Evolutionary conservation across 2,888 invertebrate species (phyloP), one percentile per base, ranked within the genome.

Genomic region (Dasysyrphus tricinctus): DNA sequence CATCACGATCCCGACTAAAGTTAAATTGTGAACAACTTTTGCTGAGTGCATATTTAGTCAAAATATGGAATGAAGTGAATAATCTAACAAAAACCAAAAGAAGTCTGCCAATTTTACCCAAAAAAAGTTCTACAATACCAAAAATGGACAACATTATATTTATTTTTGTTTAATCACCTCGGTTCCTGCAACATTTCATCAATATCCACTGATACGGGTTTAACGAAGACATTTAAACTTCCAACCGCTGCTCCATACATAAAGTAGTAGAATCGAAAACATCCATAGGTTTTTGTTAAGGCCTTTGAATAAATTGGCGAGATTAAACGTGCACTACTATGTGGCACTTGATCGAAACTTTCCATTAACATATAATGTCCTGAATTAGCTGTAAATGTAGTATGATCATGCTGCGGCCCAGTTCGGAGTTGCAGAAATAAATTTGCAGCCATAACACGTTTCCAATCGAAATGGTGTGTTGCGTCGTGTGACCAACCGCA

Each of bases 331-430:
- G 97, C 96, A 0, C 94, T 94, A 83, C 96, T 95, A 88, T 96
- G 95, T 56, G 93, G 93, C 14, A 93, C 89, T 14, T 94, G 93
- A 5, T 88, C 88, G 0, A 96, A 95, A 16, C 96, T 95, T 90
- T 98, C 97, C 85, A 97, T 95, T 89, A 96, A 96, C 94, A 98
- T 95, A 91, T 97, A 98, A 90, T 96, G 94, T 0, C 97, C 97
- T 94, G 93, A 85, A 93, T 93, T 88, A 14, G 82, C 74, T 0
- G 89, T 89, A 1, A 96, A 95, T 11, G 94, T 93, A 0, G 97
- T 97, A 89, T 97, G 97, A 90, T 97, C 97, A 89, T 93, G 94
- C 0, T 94, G 93, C 0, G 97, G 97, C 5, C 97, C 97, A 0
- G 97, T 96, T 0, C 88, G 89, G 5, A 89, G 84, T 9, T 90